Conservation (phyloP, 2,113 vertebrate genomes). For the Centropus unirufus region DNA sequence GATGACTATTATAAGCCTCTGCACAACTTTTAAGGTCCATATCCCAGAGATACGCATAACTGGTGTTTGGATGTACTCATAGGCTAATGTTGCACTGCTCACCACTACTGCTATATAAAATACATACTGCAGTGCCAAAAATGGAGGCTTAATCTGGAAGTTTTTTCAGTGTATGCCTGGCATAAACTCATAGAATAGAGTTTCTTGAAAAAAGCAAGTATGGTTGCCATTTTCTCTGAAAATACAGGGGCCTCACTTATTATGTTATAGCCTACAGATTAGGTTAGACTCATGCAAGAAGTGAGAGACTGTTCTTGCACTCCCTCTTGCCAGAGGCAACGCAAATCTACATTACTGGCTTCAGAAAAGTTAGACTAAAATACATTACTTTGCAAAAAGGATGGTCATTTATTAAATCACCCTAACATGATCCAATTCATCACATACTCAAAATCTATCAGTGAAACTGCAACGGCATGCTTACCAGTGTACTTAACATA, state of each 20-base stretch:
- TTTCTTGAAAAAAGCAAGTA: conserved; percentile 14
- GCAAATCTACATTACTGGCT: conserved; percentile 24
- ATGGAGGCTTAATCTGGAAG: background rate
- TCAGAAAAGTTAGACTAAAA: background rate
- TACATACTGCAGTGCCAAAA: background rate
- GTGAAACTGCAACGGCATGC: background rate
- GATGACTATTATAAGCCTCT: background rate
- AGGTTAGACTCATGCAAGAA: conserved; percentile 5
- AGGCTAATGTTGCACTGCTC: background rate
- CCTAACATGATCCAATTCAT: conserved; percentile 25
- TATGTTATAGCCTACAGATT: conserved; percentile 1
- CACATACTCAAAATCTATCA: conserved; percentile 21
- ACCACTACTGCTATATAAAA: background rate
- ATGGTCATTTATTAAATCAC: conserved; percentile 29
- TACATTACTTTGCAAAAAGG: conserved; percentile 3
- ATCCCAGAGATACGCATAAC: background rate
- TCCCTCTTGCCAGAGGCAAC: conserved; percentile 43
- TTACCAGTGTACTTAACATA: conserved; percentile 45
- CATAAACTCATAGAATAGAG: background rate
- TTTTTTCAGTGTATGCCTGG: background rate
- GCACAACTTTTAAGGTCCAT: background rate
- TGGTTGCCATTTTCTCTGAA: background rate
- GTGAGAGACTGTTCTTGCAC: conserved; percentile 7
- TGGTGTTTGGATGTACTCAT: background rate
- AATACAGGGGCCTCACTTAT: background rate